Evolutionary conservation across 1,140 invertebrate species (phyloP), one percentile per base, ranked within the genome.

Genomic region (Sitobion miscanthi): DNA sequence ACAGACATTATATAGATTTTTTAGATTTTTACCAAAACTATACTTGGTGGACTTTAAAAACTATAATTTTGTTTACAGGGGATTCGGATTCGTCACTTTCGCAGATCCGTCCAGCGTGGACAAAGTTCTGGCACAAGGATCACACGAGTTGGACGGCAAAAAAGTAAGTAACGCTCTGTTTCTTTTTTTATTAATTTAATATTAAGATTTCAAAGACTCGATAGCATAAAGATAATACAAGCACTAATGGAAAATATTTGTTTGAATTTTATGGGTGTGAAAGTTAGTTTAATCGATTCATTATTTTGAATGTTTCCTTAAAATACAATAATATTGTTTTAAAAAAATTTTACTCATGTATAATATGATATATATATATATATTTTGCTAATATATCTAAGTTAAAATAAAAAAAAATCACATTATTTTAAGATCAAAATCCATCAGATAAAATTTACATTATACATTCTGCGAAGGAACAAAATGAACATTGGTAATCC

Each of bases 41-140:
- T 89, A 17, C 1, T 17, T 9, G 21, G 14, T 3, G 38, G 1
- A 2, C 2, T 89, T 89, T 6, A 57, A 35, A 11, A 57, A 23
- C 2, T 9, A 35, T 94, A 95, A 95, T 95, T 95, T 95, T 96
- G 95, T 96, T 98, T 98, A 94, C 97, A 99, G 99, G 96, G 98
- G 99, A 95, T 99, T 99, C 96, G 99, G 99, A 95, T 99, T 99
- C 96, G 98, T 99, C 96, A 98, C 98, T 96, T 99, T 98, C 96
- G 97, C 97, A 95, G 98, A 99, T 96, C 97, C 98, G 95, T 96
- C 97, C 95, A 98, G 98, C 96, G 98, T 98, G 96, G 98, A 99
- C 96, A 98, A 98, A 97, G 98, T 99, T 95, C 97, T 98, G 96
- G 97, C 98, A 95, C 97, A 98, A 96, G 97, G 97, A 95, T 98